phyloP scores from a whole-genome alignment of 2,797 vertebrate genomes.

The Amniataba percoides region DNA sequence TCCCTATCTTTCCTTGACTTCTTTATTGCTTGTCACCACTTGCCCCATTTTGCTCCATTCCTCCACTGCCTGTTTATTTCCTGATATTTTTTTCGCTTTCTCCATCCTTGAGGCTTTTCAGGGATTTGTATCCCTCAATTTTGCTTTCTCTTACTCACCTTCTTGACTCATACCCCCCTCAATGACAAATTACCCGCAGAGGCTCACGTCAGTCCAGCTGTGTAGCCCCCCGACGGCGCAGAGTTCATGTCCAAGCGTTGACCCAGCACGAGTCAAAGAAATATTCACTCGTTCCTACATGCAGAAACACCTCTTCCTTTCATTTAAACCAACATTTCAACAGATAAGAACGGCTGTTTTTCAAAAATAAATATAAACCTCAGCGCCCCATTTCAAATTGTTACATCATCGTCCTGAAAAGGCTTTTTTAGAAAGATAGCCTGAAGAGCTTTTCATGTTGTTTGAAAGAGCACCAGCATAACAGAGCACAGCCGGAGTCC shows the following conservation, averaged over 20 bases:
- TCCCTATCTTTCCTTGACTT: background rate
- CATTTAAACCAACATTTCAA: constrained; percentile 21
- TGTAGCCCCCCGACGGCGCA: background rate
- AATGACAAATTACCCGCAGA: constrained; percentile 18
- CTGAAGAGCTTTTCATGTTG: constrained; percentile 37
- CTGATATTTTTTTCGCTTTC: background rate
- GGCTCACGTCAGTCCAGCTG: background rate
- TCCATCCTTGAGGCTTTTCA: background rate
- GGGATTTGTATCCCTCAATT: background rate
- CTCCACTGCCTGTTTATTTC: background rate
- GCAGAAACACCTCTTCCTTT: constrained; percentile 6
- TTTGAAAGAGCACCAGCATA: constrained; percentile 39
- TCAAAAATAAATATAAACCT: constrained; percentile 13
- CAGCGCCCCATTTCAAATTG: constrained; percentile 35
- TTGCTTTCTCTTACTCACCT: background rate
- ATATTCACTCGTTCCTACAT: background rate
- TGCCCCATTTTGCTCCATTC: background rate
- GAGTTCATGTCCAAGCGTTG: background rate
- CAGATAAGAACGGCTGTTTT: constrained; percentile 11
- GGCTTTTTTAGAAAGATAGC: constrained; percentile 17
- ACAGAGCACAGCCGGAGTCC: constrained; percentile 24
- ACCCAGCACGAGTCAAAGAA: background rate
- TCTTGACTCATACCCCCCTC: background rate
- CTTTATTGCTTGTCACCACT: background rate
- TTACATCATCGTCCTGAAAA: constrained; percentile 50